A percentile compares a stretch with the other conserved stretches of the same genome.
Conservation (phyloP, 2,888 invertebrate genomes). For the Rhamnusium bicolor region DNA sequence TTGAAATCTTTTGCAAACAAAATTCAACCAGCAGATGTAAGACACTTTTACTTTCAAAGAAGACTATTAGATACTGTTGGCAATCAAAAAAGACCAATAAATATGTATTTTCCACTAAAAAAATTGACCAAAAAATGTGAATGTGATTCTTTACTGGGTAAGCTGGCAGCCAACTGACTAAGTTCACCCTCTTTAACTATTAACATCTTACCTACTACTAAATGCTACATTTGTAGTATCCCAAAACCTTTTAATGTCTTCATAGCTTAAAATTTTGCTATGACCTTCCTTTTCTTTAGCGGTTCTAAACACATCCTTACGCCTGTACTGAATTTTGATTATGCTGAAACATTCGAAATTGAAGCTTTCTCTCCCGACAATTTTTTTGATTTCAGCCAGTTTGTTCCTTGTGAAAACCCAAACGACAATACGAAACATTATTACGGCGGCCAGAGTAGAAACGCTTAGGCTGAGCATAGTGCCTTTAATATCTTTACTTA, state of each 20-base stretch:
- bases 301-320: not conserved
- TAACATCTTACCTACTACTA: no score
- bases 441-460: conserved; percentile 26
- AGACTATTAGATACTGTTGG: no score
- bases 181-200: no score
- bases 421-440: conserved; percentile 17
- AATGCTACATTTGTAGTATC: not conserved
- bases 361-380: conserved; percentile 25
- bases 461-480: conserved; percentile 33
- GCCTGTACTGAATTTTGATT: not conserved
- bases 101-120: no score
- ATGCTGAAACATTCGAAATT: conserved; percentile 34
- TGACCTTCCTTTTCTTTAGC: not conserved
- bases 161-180: no score
- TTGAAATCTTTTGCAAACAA: no score
- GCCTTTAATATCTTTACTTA: conserved; percentile 25
- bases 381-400: not conserved
- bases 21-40: no score
- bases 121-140: no score
- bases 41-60: no score
- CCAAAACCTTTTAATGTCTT: not conserved
- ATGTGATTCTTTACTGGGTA: no score
- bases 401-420: conserved; percentile 23
- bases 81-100: no score
- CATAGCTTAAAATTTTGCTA: not conserved